These are phyloP conservation scores for Notechis scutatus DNA, from an alignment of 2,113 vertebrate genomes.

Conservation along the genomic window DNA sequence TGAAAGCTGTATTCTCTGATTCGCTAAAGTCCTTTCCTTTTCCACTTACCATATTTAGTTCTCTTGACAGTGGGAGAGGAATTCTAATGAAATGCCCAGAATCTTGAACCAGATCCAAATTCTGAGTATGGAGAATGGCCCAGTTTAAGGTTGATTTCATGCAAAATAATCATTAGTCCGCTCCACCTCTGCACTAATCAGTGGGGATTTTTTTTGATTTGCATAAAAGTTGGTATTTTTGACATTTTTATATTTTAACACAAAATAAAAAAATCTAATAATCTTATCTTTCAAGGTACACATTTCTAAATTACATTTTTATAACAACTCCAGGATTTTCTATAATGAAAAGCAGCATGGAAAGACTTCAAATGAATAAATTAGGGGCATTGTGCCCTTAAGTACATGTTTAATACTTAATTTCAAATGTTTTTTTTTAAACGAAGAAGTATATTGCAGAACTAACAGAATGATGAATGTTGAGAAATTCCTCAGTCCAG, in stretches of 20 bases:
- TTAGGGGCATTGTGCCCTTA: background rate
- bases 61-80: background rate
- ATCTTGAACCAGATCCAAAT: background rate
- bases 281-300: background rate
- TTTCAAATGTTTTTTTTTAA: background rate
- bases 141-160: background rate
- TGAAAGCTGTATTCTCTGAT: background rate
- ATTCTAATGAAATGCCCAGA: background rate
- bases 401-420: background rate
- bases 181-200: background rate
- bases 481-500: background rate
- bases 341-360: background rate
- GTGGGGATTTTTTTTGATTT: background rate
- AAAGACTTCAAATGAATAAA: background rate
- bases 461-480: background rate
- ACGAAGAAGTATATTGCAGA: background rate
- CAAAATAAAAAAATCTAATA: background rate
- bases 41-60: background rate
- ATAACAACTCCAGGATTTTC: background rate
- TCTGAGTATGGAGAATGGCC: background rate
- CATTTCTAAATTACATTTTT: background rate
- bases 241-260: background rate
- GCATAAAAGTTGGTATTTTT: background rate
- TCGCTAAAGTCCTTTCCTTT: background rate
- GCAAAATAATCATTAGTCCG: background rate